Evolutionary conservation across 1,140 invertebrate genomes (phyloP).

Genomic region (Sycobia sp.): DNA sequence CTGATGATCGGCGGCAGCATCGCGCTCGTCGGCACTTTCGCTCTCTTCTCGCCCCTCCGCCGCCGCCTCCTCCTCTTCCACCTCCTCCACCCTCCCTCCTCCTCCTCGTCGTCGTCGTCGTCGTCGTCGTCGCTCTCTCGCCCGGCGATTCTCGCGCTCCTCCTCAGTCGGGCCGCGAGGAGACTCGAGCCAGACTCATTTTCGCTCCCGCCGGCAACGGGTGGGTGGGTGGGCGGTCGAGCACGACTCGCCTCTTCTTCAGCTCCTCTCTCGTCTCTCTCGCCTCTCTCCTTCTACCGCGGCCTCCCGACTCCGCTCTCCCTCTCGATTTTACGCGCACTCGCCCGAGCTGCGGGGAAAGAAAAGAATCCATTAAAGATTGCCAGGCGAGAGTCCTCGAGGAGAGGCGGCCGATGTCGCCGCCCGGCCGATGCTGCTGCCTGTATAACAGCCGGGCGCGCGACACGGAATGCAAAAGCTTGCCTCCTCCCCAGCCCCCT

Average conservation of each 20-base stretch:
- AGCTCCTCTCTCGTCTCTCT: not conserved
- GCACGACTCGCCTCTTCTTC: not conserved
- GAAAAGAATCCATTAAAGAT: constrained; percentile 31
- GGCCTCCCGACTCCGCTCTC: not conserved
- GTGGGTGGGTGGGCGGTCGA: no score
- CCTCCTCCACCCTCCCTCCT: no score
- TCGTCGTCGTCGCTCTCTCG: constrained; percentile 9
- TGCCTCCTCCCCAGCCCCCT: no score
- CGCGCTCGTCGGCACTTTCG: constrained; percentile 11
- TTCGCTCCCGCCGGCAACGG: no score
- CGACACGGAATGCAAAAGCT: no score
- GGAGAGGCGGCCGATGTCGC: no score
- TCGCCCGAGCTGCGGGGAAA: not conserved
- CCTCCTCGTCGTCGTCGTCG: constrained; percentile 37
- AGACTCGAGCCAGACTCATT: constrained; percentile 22
- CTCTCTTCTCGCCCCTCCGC: no score
- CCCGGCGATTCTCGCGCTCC: not conserved
- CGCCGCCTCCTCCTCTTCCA: no score
- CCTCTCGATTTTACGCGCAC: not conserved
- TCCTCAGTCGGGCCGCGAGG: constrained; percentile 29
- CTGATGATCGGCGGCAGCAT: constrained; percentile 55
- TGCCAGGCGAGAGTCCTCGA: no score
- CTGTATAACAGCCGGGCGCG: no score
- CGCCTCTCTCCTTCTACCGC: not conserved
- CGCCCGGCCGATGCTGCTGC: no score